These are phyloP conservation scores for Pterobdella sp. DNA, from an alignment of 2,888 invertebrate species.

Conservation along the genomic window DNA sequence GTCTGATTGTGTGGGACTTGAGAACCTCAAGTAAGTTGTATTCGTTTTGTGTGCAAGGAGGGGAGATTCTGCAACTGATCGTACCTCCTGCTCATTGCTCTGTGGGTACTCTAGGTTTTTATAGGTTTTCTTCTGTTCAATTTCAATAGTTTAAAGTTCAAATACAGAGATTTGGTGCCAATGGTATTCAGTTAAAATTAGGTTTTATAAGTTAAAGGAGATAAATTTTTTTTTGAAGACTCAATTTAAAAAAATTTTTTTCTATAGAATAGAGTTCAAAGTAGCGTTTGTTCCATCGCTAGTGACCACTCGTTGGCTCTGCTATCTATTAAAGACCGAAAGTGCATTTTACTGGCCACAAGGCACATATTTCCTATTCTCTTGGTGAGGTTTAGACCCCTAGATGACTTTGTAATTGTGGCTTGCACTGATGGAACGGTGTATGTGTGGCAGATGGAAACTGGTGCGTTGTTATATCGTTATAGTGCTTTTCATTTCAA, in stretches of 20 bases:
- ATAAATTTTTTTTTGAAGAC: not conserved
- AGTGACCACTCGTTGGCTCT: slow-evolving; percentile 94
- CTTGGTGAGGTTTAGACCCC: slow-evolving; percentile 87
- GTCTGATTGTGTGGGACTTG: slow-evolving; percentile 90
- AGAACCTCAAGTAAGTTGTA: slow-evolving; percentile 79
- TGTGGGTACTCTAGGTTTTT: too few relatives aligned
- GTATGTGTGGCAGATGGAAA: slow-evolving; percentile 99
- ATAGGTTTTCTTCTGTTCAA: too few relatives aligned
- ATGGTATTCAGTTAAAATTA: not conserved
- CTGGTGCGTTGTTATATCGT: slow-evolving; percentile 54
- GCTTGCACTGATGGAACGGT: slow-evolving; percentile 95
- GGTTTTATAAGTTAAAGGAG: not conserved
- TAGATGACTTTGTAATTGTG: slow-evolving; percentile 95
- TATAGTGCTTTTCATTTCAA: too few relatives aligned
- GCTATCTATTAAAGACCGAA: slow-evolving; percentile 80
- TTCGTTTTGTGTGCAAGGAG: slow-evolving; percentile 93
- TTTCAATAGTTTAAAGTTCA: too few relatives aligned
- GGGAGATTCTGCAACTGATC: slow-evolving; percentile 84
- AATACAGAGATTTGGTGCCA: too few relatives aligned
- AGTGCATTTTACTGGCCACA: slow-evolving; percentile 85
- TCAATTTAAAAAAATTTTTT: too few relatives aligned
- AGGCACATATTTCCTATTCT: slow-evolving; percentile 91
- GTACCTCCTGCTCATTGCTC: slow-evolving; percentile 79
- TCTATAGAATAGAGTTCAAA: slow-evolving; percentile 74
- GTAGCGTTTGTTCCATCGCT: slow-evolving; percentile 90